phyloP scores from a whole-genome alignment of 2,797 vertebrate genomes.

The Enteromius trimaculatus region DNA sequence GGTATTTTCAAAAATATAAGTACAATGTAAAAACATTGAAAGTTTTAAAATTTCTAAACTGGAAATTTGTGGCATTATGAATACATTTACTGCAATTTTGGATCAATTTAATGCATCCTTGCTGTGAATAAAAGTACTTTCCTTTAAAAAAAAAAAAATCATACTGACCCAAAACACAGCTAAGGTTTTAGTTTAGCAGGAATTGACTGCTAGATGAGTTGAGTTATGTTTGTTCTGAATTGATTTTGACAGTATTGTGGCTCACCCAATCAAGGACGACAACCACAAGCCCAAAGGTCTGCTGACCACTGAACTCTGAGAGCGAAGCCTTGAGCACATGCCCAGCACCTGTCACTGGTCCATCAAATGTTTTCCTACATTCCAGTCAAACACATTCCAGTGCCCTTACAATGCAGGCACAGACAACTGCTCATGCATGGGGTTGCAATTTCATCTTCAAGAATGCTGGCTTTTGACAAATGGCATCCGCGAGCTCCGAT shows the following conservation, averaged over 20 bases:
- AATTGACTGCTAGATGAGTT: background rate
- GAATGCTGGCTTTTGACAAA: conserved; percentile 14
- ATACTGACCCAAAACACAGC: background rate
- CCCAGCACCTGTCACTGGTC: conserved; percentile 15
- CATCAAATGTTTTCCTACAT: conserved; percentile 36
- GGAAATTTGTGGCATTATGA: background rate
- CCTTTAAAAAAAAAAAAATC: background rate
- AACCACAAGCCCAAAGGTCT: conserved; percentile 82
- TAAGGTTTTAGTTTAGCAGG: background rate
- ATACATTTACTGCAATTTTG: background rate
- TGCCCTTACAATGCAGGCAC: conserved; percentile 5
- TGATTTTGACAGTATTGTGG: conserved; percentile 66
- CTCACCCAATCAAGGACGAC: conserved; percentile 73
- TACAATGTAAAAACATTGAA: too few relatives aligned
- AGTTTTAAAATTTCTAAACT: too few relatives aligned
- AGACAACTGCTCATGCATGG: conserved; percentile 7
- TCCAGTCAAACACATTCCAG: conserved; percentile 48
- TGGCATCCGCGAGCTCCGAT: conserved; percentile 11
- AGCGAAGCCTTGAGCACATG: background rate
- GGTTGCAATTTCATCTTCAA: conserved; percentile 19
- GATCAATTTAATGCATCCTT: background rate
- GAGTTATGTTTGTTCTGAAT: background rate
- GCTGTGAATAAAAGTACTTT: background rate
- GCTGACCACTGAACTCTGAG: conserved; percentile 95
- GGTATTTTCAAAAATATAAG: too few relatives aligned